phyloP scores from a whole-genome alignment of 30 jellyfish, hydroid and myxozoan species.

The Chironex yamaguchii region DNA sequence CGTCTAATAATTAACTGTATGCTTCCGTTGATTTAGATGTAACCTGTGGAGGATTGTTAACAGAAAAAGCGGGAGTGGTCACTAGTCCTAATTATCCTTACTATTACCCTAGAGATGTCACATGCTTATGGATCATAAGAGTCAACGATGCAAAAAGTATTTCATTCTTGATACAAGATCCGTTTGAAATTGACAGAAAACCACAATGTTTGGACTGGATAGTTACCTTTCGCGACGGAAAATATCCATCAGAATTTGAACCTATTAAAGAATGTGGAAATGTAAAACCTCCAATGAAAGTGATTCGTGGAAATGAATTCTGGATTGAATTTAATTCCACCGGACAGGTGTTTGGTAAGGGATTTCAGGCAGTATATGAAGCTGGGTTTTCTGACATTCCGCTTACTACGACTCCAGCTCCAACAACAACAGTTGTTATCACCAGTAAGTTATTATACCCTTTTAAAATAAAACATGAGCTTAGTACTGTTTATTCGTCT shows the following conservation, averaged over 20 bases:
- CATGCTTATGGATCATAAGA: slow-evolving; percentile 72
- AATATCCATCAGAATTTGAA: slow-evolving; percentile 32
- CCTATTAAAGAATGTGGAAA: slow-evolving; percentile 82
- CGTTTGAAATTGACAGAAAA: slow-evolving; percentile 5
- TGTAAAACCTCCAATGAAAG: slow-evolving; percentile 9
- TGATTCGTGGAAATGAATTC: slow-evolving; percentile 40
- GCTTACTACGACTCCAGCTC: not conserved
- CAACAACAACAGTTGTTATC: not conserved
- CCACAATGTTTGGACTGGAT: slow-evolving; percentile 26
- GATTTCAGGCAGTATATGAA: slow-evolving; percentile 60
- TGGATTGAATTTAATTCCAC: slow-evolving; percentile 74
- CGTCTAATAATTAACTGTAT: too few species aligned
- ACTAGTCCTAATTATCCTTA: slow-evolving; percentile 92
- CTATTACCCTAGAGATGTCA: slow-evolving; percentile 48
- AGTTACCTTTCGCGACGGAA: slow-evolving; percentile 63
- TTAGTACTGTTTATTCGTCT: not conserved
- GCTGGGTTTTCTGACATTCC: slow-evolving; percentile 39
- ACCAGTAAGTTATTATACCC: not conserved
- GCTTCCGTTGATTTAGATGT: slow-evolving; percentile 68
- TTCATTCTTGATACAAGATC: not conserved
- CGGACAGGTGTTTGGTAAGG: slow-evolving; percentile 13
- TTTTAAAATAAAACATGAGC: not conserved
- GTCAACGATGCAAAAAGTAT: slow-evolving; percentile 61
- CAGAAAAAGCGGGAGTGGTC: slow-evolving; percentile 72
- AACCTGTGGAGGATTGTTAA: slow-evolving; percentile 87